Base-by-base conservation (phyloP, 2,888 invertebrate species). In the Andrena flavipes region DNA sequence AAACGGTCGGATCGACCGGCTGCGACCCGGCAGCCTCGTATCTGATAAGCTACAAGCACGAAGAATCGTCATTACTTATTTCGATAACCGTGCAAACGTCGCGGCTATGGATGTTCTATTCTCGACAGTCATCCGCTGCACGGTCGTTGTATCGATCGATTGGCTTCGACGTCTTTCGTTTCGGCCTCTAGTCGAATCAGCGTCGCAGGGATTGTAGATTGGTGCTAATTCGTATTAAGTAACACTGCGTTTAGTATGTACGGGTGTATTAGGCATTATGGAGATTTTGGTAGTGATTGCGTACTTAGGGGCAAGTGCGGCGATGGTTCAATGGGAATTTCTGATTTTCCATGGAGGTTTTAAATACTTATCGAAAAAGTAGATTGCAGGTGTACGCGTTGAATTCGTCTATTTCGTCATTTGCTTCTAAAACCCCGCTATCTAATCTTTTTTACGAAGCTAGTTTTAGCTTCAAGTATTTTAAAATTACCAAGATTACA, bases 11-110 rank as follows among this genome's bases (percentile, higher is more conserved):
- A 16, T 54, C 67, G 42, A 13, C 13, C 30, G 30, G n/a, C 63
- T 1, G 20, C 20, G 10, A 13, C 8, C 23, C 23, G 33, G 48
- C 6, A 30, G 74, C 8, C 23, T 65, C 56, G 20, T 35, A n/a
- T 29, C 42, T 33, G 59, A 59, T 65, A 42, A 35, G 59, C n/a
- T 7, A 20, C 42, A 0, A 42, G 42, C 42, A 42, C 42, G 42
- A 42, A 60, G 51, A 62, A n/a, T 72, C 77, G 71, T 65, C 20
- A 42, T 78, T 72, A 68, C 63, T 80, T 80, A 68, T 80, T 72
- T 72, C 67, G 63, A 78, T 68, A 68, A 49, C 16, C 72, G 33
- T 30, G 33, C 42, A 33, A 65, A 29, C 49, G 62, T 62, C 51
- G 10, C 48, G 60, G 16, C 29, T 60, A n/a, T 49, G 26, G 48